Evolutionary conservation across 1,140 invertebrate genomes (phyloP).

Genomic region (Tetragonula clypearis): DNA sequence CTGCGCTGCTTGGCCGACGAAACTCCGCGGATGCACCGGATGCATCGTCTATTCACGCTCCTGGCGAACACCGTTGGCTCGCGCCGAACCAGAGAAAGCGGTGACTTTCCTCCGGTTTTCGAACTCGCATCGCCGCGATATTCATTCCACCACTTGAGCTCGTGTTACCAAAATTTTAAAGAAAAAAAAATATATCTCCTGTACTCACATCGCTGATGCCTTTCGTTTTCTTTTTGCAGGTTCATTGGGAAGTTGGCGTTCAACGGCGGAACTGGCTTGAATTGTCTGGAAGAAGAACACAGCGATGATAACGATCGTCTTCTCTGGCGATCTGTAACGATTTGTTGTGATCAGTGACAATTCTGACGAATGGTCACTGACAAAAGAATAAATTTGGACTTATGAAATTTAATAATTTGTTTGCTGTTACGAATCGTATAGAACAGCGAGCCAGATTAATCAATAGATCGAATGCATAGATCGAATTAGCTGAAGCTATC

Average conservation of each 20-base stretch:
- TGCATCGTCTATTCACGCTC: neutral
- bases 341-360: too few relatives aligned
- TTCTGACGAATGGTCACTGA: too few relatives aligned
- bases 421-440: neutral
- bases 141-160: too few relatives aligned
- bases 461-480: too few relatives aligned
- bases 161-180: neutral
- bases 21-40: neutral
- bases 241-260: neutral
- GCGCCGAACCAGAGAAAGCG: neutral
- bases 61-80: neutral
- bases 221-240: constrained; percentile 20
- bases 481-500: too few relatives aligned
- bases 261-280: too few relatives aligned
- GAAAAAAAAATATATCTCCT: neutral
- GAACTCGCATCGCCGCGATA: neutral
- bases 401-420: neutral
- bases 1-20: constrained; percentile 12
- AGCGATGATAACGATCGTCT: too few relatives aligned
- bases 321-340: neutral
- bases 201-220: constrained; percentile 33
- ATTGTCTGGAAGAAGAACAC: constrained; percentile 1
- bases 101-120: neutral
- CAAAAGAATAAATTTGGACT: neutral
- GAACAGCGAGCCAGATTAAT: neutral